Conservation (phyloP, 2,888 invertebrate genomes). For the Parelbella ahira region DNA sequence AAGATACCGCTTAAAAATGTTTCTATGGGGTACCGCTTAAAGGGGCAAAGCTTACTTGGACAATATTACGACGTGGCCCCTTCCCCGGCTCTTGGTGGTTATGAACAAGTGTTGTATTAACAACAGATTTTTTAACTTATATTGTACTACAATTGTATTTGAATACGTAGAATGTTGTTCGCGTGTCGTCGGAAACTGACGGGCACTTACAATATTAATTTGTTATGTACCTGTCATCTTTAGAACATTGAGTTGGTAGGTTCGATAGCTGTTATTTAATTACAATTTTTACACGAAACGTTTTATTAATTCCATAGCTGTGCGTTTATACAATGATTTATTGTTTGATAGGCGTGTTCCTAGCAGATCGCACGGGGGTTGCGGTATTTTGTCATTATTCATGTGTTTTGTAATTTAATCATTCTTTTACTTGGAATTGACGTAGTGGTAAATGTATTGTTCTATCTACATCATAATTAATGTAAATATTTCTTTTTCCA, state of each 20-base stretch:
- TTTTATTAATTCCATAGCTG: conserved; percentile 17
- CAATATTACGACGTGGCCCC: too few relatives aligned
- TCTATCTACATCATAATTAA: conserved; percentile 1
- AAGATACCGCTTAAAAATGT: too few relatives aligned
- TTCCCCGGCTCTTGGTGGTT: too few relatives aligned
- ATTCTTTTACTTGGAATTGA: conserved; percentile 2
- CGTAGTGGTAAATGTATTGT: too few relatives aligned
- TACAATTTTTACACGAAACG: conserved; percentile 21
- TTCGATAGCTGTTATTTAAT: conserved; percentile 18
- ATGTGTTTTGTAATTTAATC: conserved; percentile 11
- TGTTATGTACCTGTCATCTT: conserved; percentile 3
- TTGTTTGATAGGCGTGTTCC: conserved; percentile 11
- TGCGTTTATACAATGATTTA: conserved; percentile 20
- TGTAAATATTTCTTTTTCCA: conserved; percentile 45
- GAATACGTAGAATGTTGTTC: too few relatives aligned
- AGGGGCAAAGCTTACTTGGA: too few relatives aligned
- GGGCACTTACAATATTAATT: too few relatives aligned
- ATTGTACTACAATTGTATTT: too few relatives aligned
- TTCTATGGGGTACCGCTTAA: too few relatives aligned
- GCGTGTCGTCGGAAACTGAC: too few relatives aligned
- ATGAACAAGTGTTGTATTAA: too few relatives aligned
- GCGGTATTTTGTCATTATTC: conserved; percentile 16
- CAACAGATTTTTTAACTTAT: too few relatives aligned
- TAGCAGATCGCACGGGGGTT: conserved; percentile 1
- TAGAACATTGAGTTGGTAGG: conserved; percentile 5